phyloP scores from a whole-genome alignment of 2,888 invertebrate species.

The Anthophora plumipes region DNA sequence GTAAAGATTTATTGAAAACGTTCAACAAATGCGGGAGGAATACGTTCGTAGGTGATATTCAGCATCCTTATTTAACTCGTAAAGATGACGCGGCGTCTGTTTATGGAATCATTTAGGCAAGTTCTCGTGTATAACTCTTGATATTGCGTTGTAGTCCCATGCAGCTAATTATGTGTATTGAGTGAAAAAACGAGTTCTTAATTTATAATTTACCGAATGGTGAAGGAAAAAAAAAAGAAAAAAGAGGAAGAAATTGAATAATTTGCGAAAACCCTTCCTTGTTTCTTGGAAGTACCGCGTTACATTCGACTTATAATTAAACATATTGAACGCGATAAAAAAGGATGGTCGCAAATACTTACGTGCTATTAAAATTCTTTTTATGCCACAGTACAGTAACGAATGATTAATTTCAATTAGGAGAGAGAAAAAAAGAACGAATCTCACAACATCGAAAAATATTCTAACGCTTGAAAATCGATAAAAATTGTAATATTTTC shows the following conservation, averaged over 20 bases:
- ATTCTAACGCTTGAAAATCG: background rate
- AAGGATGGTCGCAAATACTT: background rate
- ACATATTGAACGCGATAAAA: background rate
- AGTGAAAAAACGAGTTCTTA: conserved; percentile 20
- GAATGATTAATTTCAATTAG: background rate
- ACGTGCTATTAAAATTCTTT: conserved; percentile 13
- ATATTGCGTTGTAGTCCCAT: conserved; percentile 41
- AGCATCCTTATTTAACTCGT: conserved; percentile 33
- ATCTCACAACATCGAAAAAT: background rate
- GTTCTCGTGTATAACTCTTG: conserved; percentile 24
- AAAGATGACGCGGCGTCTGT: conserved; percentile 40
- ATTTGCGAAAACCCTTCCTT: conserved; percentile 14
- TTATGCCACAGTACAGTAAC: background rate
- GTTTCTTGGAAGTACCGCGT: conserved; percentile 3
- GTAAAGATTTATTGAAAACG: conserved; percentile 45
- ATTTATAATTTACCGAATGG: conserved; percentile 5
- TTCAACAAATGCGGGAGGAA: conserved; percentile 38
- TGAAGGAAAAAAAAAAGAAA: too few relatives aligned
- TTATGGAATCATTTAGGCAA: conserved; percentile 56
- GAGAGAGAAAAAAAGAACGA: too few relatives aligned
- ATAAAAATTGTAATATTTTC: background rate
- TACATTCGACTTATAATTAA: background rate
- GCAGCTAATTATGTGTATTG: conserved; percentile 28
- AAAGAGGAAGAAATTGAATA: conserved; percentile 5
- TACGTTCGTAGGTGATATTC: conserved; percentile 30